These are phyloP conservation scores for Armadillidium nasatum DNA, from an alignment of 1,140 invertebrate species.

Conservation along the genomic window DNA sequence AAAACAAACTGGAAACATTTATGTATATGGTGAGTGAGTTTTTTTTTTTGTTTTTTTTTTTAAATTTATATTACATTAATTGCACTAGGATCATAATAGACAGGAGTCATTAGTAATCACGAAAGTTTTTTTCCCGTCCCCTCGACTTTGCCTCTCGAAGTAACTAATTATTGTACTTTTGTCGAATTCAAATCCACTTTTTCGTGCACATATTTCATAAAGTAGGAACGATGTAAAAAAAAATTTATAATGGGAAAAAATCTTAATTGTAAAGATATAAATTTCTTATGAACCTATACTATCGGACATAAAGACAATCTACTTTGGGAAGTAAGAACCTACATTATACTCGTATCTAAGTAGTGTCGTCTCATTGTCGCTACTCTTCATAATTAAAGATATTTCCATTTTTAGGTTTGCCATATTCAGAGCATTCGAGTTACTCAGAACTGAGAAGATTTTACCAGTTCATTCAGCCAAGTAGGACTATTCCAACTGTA, in stretches of 20 bases:
- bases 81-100: background rate
- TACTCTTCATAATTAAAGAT: background rate
- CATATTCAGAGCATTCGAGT: constrained; percentile 69
- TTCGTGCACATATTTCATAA: too few relatives aligned
- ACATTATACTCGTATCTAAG: too few relatives aligned
- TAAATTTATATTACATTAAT: background rate
- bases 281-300: too few relatives aligned
- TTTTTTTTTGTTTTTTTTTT: too few relatives aligned
- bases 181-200: too few relatives aligned
- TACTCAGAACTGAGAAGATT: constrained; percentile 63
- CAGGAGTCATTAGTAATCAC: background rate
- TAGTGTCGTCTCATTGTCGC: background rate
- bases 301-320: too few relatives aligned
- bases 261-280: too few relatives aligned
- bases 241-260: too few relatives aligned
- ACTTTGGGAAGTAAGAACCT: too few relatives aligned
- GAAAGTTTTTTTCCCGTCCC: constrained; percentile 18
- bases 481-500: constrained; percentile 62
- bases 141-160: too few relatives aligned
- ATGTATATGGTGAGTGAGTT: constrained; percentile 55
- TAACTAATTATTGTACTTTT: too few relatives aligned
- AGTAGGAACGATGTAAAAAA: too few relatives aligned
- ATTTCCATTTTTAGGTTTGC: constrained; percentile 55
- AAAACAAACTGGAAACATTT: constrained; percentile 55
- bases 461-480: constrained; percentile 59